These are phyloP conservation scores for Lepisosteus osseus DNA, from an alignment of 2,113 vertebrate species.

Conservation along the genomic window DNA sequence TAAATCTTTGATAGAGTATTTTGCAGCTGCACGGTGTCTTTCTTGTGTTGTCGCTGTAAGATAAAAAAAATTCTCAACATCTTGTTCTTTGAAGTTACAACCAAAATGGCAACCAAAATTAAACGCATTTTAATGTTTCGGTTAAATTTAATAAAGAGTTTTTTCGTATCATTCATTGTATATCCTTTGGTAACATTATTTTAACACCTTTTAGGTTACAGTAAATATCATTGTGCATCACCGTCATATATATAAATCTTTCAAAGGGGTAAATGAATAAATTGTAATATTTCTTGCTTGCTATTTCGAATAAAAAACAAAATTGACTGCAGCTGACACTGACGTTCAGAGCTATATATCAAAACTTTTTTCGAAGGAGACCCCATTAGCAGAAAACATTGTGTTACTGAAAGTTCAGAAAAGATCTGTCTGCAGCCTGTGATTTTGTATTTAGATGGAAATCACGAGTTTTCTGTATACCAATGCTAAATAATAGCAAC, in stretches of 20 bases:
- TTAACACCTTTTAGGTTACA: not conserved
- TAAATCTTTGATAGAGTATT: too few relatives aligned
- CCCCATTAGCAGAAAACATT: too few relatives aligned
- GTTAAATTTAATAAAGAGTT: not conserved
- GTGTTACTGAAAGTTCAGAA: not conserved
- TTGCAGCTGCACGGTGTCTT: not conserved
- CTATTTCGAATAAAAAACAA: too few relatives aligned
- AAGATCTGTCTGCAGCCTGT: not conserved
- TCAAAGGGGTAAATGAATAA: too few relatives aligned
- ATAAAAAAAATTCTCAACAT: not conserved
- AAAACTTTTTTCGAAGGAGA: too few relatives aligned
- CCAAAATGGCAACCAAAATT: not conserved
- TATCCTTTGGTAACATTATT: not conserved
- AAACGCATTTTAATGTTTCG: not conserved
- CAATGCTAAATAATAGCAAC: not conserved
- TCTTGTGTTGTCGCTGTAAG: not conserved
- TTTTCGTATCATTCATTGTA: not conserved
- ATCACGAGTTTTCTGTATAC: not conserved
- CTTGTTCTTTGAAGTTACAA: not conserved
- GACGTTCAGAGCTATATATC: too few relatives aligned
- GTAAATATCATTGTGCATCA: not conserved
- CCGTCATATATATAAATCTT: not conserved
- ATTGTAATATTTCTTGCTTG: too few relatives aligned
- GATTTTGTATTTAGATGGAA: not conserved
- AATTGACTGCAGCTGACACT: too few relatives aligned